Evolutionary conservation across 2,888 invertebrate species (phyloP).

Genomic region (Troides oblongomaculatus): DNA sequence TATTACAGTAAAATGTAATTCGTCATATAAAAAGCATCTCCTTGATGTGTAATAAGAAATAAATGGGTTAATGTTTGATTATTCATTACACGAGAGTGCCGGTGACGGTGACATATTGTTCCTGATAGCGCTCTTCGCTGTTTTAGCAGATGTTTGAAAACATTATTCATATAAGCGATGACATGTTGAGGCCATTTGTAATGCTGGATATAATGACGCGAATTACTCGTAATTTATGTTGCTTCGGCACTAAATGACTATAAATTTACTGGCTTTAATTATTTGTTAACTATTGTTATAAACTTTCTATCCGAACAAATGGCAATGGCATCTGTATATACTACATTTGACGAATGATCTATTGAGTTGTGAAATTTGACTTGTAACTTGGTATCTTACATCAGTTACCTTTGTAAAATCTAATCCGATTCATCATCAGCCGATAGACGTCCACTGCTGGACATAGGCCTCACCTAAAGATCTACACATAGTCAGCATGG

Average conservation of each 20-base stretch:
- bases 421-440: no score
- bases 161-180: conserved; percentile 23
- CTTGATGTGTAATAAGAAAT: neutral
- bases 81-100: conserved; percentile 8
- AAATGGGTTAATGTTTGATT: conserved; percentile 10
- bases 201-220: conserved; percentile 13
- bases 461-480: no score
- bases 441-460: no score
- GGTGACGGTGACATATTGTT: conserved; percentile 21
- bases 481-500: no score
- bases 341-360: no score
- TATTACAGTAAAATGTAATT: no score
- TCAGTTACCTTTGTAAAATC: no score
- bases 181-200: conserved; percentile 22
- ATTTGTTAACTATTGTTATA: neutral
- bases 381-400: no score
- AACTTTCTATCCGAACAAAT: no score
- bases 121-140: conserved; percentile 13
- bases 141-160: conserved; percentile 23
- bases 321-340: no score
- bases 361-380: no score
- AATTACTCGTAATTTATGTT: conserved; percentile 8
- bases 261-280: neutral
- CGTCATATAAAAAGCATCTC: no score
- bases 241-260: neutral